Conservation (phyloP, 2,797 vertebrate species). For the Manis crassicaudata region DNA sequence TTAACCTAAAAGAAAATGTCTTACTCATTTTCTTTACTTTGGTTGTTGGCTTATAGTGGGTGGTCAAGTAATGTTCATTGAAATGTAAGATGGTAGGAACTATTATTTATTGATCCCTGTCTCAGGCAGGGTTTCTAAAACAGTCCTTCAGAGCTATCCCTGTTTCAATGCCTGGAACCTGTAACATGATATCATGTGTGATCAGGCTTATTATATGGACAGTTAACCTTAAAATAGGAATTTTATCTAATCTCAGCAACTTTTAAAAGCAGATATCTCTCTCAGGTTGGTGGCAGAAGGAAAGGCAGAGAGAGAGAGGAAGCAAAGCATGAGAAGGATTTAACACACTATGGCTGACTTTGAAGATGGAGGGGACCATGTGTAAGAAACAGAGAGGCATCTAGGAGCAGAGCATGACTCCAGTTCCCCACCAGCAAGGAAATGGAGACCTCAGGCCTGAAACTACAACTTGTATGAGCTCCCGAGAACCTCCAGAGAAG, state of each 20-base stretch:
- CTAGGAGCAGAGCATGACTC: background rate
- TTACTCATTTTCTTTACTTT: conserved; percentile 25
- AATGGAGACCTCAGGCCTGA: background rate
- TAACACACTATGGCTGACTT: background rate
- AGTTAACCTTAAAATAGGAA: background rate
- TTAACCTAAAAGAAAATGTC: conserved; percentile 9
- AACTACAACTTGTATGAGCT: background rate
- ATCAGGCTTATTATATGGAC: background rate
- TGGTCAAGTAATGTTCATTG: background rate
- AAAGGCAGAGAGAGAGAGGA: background rate
- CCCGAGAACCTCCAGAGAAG: background rate
- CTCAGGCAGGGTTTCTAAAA: conserved; percentile 27
- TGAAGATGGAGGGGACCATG: background rate
- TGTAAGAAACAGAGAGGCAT: background rate
- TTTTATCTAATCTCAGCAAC: background rate
- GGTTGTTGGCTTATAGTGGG: background rate
- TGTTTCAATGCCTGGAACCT: background rate
- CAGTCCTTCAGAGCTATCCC: background rate
- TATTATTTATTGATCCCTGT: background rate
- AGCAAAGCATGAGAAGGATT: background rate
- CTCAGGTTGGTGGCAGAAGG: background rate
- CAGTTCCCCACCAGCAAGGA: background rate
- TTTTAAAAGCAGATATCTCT: background rate
- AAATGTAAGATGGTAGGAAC: background rate
- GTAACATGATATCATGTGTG: background rate